Conservation (phyloP, 2,113 vertebrate genomes). For the Gallinago undulata region DNA sequence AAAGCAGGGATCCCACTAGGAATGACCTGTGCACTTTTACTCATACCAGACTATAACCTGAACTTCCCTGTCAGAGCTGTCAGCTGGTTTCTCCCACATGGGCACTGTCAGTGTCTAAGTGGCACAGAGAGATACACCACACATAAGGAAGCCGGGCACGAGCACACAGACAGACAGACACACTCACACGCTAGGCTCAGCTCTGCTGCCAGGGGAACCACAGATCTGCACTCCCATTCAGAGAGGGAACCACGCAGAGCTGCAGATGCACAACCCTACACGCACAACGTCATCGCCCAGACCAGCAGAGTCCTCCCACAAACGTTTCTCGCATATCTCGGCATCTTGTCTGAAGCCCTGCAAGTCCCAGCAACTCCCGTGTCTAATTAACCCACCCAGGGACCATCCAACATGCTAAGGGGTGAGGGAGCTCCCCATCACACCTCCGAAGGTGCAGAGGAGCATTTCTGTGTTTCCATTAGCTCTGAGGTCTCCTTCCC, state of each 20-base stretch:
- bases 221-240: neutral
- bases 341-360: neutral
- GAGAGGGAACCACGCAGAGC: neutral
- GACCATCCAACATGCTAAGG: accelerated
- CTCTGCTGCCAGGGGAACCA: neutral
- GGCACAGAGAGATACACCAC: accelerated
- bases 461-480: neutral
- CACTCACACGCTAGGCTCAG: neutral
- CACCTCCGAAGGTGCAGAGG: neutral
- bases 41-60: neutral
- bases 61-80: neutral
- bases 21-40: neutral
- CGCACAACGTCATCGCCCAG: accelerated
- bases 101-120: neutral
- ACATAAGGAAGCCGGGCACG: neutral
- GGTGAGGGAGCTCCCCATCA: neutral
- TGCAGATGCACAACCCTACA: neutral
- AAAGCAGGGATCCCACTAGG: neutral
- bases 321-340: accelerated
- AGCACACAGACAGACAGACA: neutral
- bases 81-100: neutral
- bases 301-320: neutral
- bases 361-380: neutral
- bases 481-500: neutral
- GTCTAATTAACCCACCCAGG: neutral